Evolutionary conservation across 2,797 vertebrate species (phyloP).

Genomic region (Intellagama lesueurii): DNA sequence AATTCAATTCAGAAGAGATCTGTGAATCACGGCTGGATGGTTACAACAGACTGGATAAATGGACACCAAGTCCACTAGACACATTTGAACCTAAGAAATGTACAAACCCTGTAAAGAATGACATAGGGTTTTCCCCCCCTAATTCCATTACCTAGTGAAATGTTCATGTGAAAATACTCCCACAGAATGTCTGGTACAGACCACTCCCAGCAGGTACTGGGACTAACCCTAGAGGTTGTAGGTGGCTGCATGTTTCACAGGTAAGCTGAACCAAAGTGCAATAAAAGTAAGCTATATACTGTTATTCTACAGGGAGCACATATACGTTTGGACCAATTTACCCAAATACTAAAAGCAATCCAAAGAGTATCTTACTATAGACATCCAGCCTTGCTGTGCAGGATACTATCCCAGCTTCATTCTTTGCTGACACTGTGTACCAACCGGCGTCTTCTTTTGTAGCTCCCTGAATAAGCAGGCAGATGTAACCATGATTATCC

Average conservation of each 20-base stretch:
- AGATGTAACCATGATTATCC: conserved; percentile 96
- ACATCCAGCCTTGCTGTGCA: conserved; percentile 95
- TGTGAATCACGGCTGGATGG: neutral
- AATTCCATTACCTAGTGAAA: neutral
- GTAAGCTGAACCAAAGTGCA: neutral
- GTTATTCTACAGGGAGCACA: neutral
- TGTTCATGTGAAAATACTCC: neutral
- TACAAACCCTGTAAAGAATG: neutral
- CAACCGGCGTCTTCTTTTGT: conserved; percentile 95
- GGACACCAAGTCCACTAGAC: neutral
- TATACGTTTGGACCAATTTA: neutral
- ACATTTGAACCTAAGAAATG: neutral
- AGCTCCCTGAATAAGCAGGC: conserved; percentile 97
- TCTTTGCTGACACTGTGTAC: conserved; percentile 98
- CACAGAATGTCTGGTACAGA: neutral
- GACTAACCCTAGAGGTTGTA: neutral
- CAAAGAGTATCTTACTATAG: conserved; percentile 83
- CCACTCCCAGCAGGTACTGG: neutral
- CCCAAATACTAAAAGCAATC: neutral
- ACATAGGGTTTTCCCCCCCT: neutral
- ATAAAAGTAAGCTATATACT: neutral
- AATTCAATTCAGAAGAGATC: neutral
- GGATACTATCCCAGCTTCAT: conserved; percentile 96
- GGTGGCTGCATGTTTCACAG: neutral
- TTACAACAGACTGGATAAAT: neutral